These are phyloP conservation scores for Neosilurus mollespiculum DNA, from an alignment of 2,797 vertebrate genomes.

Conservation along the genomic window DNA sequence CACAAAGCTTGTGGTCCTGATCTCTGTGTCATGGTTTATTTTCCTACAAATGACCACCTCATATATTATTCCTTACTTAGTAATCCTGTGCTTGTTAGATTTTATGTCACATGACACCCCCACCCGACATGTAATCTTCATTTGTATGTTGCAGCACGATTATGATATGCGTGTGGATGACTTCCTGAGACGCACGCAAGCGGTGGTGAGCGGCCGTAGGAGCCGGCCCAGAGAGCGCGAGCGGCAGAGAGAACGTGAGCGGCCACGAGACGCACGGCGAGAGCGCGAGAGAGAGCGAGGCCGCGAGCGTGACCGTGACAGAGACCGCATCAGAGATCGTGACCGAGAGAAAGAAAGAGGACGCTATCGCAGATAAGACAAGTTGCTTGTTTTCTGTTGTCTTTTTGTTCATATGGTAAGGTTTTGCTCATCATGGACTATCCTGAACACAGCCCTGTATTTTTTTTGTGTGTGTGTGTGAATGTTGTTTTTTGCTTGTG, in stretches of 20 bases:
- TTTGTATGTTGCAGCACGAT: conserved; percentile 80
- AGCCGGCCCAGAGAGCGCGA: conserved; percentile 84
- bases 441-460: conserved; percentile 1
- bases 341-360: conserved; percentile 86
- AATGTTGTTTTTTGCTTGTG: conserved; percentile 27
- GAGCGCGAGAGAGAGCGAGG: conserved; percentile 82
- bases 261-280: conserved; percentile 75
- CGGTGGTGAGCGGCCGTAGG: conserved; percentile 89
- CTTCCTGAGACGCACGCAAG: conserved; percentile 94
- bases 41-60: too few species aligned
- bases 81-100: background rate
- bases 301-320: conserved; percentile 80
- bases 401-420: conserved; percentile 43
- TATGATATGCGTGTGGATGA: conserved; percentile 98
- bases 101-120: background rate
- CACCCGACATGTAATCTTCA: background rate
- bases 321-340: conserved; percentile 86
- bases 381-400: conserved; percentile 56
- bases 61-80: background rate
- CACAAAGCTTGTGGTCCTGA: too few species aligned
- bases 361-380: conserved; percentile 86
- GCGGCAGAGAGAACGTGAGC: conserved; percentile 81
- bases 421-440: background rate
- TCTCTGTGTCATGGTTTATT: too few species aligned
- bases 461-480: conserved; percentile 50